These are phyloP conservation scores for Loripinus fragilis DNA, from an alignment of 2,888 invertebrate genomes.

Conservation along the genomic window DNA sequence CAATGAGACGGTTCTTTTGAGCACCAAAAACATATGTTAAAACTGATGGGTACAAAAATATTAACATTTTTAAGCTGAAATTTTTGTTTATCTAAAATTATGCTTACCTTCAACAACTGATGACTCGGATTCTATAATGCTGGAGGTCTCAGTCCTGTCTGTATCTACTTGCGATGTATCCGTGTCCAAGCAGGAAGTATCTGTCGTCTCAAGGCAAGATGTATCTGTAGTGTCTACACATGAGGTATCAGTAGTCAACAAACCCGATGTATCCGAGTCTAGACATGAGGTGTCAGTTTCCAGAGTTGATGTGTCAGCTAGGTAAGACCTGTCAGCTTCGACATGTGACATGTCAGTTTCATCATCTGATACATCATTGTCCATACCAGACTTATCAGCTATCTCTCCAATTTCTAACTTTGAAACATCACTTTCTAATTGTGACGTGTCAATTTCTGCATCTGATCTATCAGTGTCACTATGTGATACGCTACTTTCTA, in stretches of 20 bases:
- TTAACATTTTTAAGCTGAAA: too few relatives aligned
- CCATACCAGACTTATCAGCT: neutral
- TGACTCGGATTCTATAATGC: conserved; percentile 24
- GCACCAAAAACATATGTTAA: too few relatives aligned
- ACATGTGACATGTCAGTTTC: conserved; percentile 9
- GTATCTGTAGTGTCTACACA: conserved; percentile 23
- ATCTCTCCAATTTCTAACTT: neutral
- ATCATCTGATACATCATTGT: neutral
- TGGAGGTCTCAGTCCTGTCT: conserved; percentile 23
- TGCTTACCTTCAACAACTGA: neutral
- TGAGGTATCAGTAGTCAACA: conserved; percentile 12
- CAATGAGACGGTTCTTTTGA: too few relatives aligned
- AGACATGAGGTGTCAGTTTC: conserved; percentile 25
- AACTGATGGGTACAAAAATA: too few relatives aligned
- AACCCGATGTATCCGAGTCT: conserved; percentile 29
- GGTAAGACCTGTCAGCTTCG: neutral
- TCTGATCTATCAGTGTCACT: neutral
- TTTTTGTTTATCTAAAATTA: too few relatives aligned
- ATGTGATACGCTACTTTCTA: neutral
- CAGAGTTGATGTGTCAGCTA: conserved; percentile 4
- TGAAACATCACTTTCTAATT: neutral
- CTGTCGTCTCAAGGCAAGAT: conserved; percentile 18
- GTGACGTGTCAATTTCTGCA: neutral
- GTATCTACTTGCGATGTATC: conserved; percentile 14
- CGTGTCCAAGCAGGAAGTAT: conserved; percentile 10